Conservation (phyloP, 2,113 vertebrate species). For the Cottus gobio region DNA sequence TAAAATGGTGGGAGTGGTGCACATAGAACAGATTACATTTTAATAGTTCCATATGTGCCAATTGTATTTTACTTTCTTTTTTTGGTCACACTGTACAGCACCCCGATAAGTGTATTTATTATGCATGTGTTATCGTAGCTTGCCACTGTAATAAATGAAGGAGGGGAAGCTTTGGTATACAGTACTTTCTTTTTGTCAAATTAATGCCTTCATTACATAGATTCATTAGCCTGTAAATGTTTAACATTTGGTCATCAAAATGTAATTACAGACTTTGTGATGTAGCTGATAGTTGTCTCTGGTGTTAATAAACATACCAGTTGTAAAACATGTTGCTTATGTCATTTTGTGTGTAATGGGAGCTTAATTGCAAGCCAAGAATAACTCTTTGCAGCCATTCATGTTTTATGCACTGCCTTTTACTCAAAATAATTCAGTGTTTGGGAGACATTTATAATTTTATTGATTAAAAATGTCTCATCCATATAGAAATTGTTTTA, state of each 20-base stretch:
- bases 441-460: not conserved
- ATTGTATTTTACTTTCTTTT: not conserved
- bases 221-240: conserved; percentile 50
- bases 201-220: conserved; percentile 19
- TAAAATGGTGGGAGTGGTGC: not conserved
- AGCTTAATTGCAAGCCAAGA: not conserved
- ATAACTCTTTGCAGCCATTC: not conserved
- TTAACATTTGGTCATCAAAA: conserved; percentile 42
- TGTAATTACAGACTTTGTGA: conserved; percentile 33
- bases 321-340: conserved; percentile 11
- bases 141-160: conserved; percentile 15
- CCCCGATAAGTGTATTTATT: conserved; percentile 8
- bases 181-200: conserved; percentile 32
- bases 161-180: not conserved
- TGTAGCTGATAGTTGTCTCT: conserved; percentile 57
- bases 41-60: conserved; percentile 1
- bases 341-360: not conserved
- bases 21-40: conserved; percentile 4
- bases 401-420: not conserved
- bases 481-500: not conserved
- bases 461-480: not conserved
- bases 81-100: conserved; percentile 25
- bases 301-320: conserved; percentile 67
- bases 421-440: not conserved
- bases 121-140: conserved; percentile 6